phyloP scores from a whole-genome alignment of 2,113 vertebrate genomes.

The Anser cygnoides region DNA sequence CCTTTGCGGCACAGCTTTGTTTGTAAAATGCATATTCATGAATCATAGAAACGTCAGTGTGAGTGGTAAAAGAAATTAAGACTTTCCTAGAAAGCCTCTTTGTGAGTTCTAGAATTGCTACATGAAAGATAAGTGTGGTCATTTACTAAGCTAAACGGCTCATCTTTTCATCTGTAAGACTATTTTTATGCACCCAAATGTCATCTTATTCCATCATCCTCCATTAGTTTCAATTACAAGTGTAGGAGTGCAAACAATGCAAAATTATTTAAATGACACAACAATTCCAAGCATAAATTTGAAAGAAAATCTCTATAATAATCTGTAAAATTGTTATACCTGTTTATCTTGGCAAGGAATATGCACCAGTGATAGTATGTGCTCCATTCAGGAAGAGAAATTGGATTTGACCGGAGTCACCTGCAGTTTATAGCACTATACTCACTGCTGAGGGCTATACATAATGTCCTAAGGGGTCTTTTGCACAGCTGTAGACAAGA shows the following conservation, averaged over 20 bases:
- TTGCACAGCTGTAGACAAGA: slow-evolving; percentile 65
- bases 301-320: slow-evolving; percentile 52
- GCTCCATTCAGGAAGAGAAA: slow-evolving; percentile 49
- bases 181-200: not conserved
- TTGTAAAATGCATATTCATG: not conserved
- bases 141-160: not conserved
- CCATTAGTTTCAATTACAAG: not conserved
- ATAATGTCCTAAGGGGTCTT: slow-evolving; percentile 51
- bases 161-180: not conserved
- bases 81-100: slow-evolving; percentile 22
- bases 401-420: slow-evolving; percentile 74
- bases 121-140: not conserved
- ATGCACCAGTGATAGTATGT: slow-evolving; percentile 29
- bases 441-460: slow-evolving; percentile 47
- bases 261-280: slow-evolving; percentile 34
- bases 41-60: not conserved
- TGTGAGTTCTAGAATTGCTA: not conserved
- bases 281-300: not conserved
- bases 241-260: not conserved
- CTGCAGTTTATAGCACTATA: slow-evolving; percentile 76
- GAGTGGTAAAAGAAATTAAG: not conserved
- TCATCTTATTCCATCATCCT: not conserved
- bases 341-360: slow-evolving; percentile 79
- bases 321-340: slow-evolving; percentile 32
- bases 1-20: not conserved